Percentiles rank a stretch among this genome's conserved stretches.
Conservation (phyloP, 2,113 vertebrate genomes). For the Anhinga rufa region DNA sequence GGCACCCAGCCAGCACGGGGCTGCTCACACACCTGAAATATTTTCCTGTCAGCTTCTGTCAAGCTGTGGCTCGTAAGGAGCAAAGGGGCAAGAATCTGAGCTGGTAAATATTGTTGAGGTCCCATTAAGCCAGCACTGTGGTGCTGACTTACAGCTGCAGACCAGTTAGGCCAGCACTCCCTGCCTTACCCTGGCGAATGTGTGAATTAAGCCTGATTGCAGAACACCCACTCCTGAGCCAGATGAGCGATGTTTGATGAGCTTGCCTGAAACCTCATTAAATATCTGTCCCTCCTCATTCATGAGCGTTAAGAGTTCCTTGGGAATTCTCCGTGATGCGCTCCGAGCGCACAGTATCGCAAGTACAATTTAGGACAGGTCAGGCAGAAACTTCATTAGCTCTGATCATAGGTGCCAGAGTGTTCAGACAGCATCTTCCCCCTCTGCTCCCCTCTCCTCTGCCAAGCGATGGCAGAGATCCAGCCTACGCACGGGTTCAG, state of each 20-base stretch:
- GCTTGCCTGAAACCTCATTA: not conserved
- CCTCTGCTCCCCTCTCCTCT: not conserved
- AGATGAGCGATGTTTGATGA: not conserved
- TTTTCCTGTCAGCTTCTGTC: not conserved
- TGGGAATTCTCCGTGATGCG: not conserved
- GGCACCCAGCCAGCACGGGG: not conserved
- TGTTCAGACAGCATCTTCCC: not conserved
- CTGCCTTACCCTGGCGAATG: not conserved
- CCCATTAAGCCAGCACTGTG: not conserved
- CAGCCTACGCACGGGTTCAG: not conserved
- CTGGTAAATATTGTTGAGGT: not conserved
- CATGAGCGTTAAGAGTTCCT: not conserved
- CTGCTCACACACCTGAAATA: not conserved
- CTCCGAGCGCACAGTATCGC: not conserved
- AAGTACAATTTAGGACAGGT: not conserved
- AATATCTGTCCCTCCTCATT: not conserved
- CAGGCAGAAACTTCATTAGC: not conserved
- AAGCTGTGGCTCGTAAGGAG: not conserved
- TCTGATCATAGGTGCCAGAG: too few species aligned
- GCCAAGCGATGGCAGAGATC: not conserved
- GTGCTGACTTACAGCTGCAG: not conserved
- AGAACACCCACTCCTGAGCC: not conserved
- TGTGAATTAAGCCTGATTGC: not conserved
- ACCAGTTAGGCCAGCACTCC: not conserved
- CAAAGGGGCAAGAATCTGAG: not conserved